These are phyloP conservation scores for Lamellibrachia satsuma DNA, from an alignment of 2,888 invertebrate genomes.

Conservation along the genomic window DNA sequence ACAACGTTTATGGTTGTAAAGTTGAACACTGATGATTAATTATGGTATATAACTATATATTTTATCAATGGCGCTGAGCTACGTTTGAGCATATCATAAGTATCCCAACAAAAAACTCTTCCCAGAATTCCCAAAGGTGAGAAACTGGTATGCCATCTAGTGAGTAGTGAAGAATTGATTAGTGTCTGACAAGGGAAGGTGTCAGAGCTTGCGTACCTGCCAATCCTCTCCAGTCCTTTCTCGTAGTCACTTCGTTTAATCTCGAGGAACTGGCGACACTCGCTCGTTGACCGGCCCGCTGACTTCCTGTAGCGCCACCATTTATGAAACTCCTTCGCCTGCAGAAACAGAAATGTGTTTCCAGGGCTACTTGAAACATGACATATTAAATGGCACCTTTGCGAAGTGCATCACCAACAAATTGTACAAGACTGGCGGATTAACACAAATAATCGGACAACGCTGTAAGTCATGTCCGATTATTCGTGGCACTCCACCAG, in stretches of 20 bases:
- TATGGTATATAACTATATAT: no score
- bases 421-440: no score
- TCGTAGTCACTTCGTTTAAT: slow-evolving; percentile 76
- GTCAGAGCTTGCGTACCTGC: slow-evolving; percentile 47
- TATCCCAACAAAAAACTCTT: no score
- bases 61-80: no score
- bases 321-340: slow-evolving; percentile 57
- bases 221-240: slow-evolving; percentile 88
- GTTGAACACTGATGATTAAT: no score
- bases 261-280: slow-evolving; percentile 44
- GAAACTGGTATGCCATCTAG: neutral
- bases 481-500: no score
- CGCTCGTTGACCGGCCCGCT: slow-evolving; percentile 68
- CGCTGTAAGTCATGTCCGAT: no score
- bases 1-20: no score
- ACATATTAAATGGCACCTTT: neutral
- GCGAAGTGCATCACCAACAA: no score
- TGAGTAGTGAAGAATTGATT: neutral
- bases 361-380: neutral
- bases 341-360: slow-evolving; percentile 27
- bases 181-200: neutral
- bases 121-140: no score
- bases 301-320: slow-evolving; percentile 81
- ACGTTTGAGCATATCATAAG: no score
- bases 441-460: no score